Evolutionary conservation across 2,797 vertebrate species (phyloP), one percentile per base, ranked within the genome.

Genomic region (Siniperca obscura): DNA sequence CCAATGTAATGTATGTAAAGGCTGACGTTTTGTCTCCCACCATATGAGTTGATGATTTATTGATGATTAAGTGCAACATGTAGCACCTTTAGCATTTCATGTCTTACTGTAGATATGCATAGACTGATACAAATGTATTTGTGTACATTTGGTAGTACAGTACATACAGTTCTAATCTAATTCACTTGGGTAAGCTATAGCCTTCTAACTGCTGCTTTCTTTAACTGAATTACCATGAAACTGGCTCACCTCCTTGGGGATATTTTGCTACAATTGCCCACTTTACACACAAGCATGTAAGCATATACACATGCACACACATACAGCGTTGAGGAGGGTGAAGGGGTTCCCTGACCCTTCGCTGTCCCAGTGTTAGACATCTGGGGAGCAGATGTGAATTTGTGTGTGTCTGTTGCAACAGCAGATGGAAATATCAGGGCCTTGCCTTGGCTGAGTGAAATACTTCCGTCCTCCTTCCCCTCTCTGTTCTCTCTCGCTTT

Each of bases 321-420:
- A 75, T 46, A 80, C 25, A 55, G 52, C 52, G 30, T 72, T 77
- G 79, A 79, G 91, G 90, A 91, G 90, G 94, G 93, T 94, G 92
- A 94, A 95, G 95, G 95, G 94, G 91, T 95, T 96, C 91, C 95
- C 96, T 96, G 95, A 96, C 94, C 96, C 92, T 90, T 92, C 17
- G 73, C 80, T 95, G 94, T 95, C 90, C 94, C 89, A 90, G 83
- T 64, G 42, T 74, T 67, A 65, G 76, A 95, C 95, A 96, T 96
- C 94, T 96, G 95, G 90, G 86, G 27, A 89, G 93, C 95, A 96
- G 93, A 95, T 96, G 95, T 94, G 82, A 34, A 81, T 85, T 87
- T 89, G 86, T 87, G 76, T 93, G 87, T 89, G 92, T 91, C 72
- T 91, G 90, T 92, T 93, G 90, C 87, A 94, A 92, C 85, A 93